phyloP scores from a whole-genome alignment of 2,888 invertebrate genomes.

The Beris morrisii region DNA sequence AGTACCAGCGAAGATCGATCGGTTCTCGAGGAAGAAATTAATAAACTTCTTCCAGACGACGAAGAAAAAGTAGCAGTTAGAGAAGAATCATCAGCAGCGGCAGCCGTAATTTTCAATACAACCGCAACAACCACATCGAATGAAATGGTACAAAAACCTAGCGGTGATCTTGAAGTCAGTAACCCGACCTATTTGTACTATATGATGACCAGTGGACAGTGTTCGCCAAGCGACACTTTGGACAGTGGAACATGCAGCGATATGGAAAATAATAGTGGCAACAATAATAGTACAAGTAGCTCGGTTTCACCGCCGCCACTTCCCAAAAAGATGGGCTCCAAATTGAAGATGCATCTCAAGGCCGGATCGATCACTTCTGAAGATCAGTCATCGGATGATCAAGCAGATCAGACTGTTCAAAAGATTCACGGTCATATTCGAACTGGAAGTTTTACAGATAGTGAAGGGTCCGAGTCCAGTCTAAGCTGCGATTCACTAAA shows the following conservation, averaged over 20 bases:
- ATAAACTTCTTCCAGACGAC: background rate
- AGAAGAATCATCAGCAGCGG: background rate
- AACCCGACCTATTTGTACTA: conserved; percentile 51
- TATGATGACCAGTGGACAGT: conserved; percentile 77
- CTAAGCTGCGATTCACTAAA: conserved; percentile 82
- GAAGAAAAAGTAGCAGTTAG: background rate
- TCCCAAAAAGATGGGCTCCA: conserved; percentile 66
- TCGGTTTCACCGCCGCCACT: conserved; percentile 62
- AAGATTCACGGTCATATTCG: conserved; percentile 43
- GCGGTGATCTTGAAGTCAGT: conserved; percentile 48
- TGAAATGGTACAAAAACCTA: conserved; percentile 45
- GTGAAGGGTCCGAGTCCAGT: conserved; percentile 68
- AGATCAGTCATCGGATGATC: conserved; percentile 18
- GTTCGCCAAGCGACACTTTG: conserved; percentile 77
- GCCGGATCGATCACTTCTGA: conserved; percentile 25
- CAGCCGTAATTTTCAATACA: conserved; percentile 6
- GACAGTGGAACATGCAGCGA: conserved; percentile 87
- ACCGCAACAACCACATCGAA: conserved; percentile 39
- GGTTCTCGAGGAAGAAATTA: background rate
- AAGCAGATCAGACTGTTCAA: background rate
- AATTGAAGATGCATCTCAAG: conserved; percentile 42
- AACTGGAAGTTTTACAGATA: conserved; percentile 63
- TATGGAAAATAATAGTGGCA: conserved; percentile 60
- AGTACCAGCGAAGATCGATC: conserved; percentile 1
- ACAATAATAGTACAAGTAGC: conserved; percentile 34